phyloP scores from a whole-genome alignment of 1,140 invertebrate species.

The Drosophila baimaii region DNA sequence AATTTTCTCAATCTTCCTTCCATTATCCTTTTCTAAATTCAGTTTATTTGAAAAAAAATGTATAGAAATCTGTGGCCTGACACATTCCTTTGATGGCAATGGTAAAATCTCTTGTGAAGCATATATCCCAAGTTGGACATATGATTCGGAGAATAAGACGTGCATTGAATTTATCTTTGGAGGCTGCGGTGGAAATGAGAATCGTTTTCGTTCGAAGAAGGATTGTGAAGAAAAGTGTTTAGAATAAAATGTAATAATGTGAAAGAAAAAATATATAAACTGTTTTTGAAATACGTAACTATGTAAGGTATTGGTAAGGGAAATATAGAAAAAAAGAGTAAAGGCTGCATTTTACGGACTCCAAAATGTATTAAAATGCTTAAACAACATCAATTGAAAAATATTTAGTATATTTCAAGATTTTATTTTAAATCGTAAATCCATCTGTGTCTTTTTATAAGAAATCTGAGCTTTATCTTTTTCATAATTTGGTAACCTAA shows the following conservation, averaged over 20 bases:
- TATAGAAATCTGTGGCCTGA: constrained; percentile 40
- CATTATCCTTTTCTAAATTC: neutral
- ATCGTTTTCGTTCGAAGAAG: constrained; percentile 87
- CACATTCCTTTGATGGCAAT: constrained; percentile 37
- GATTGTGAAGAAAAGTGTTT: constrained; percentile 50
- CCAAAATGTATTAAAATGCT: too few relatives aligned
- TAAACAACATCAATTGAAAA: too few relatives aligned
- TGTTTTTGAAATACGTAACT: too few relatives aligned
- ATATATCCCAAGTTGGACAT: constrained; percentile 83
- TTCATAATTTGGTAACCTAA: too few relatives aligned
- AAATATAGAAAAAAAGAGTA: too few relatives aligned
- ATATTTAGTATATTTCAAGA: too few relatives aligned
- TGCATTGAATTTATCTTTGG: constrained; percentile 91
- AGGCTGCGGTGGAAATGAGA: constrained; percentile 94
- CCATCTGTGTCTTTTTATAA: too few relatives aligned
- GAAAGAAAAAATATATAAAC: neutral
- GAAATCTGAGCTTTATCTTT: too few relatives aligned
- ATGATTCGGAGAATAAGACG: constrained; percentile 88
- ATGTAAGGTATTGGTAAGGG: too few relatives aligned
- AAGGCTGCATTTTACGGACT: too few relatives aligned
- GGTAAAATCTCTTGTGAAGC: constrained; percentile 36
- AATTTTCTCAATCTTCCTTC: neutral
- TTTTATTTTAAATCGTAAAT: too few relatives aligned
- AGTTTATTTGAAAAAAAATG: neutral
- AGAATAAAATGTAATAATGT: constrained; percentile 5